Evolutionary conservation across 2,113 vertebrate genomes (phyloP).

Genomic region (Panthera uncia): DNA sequence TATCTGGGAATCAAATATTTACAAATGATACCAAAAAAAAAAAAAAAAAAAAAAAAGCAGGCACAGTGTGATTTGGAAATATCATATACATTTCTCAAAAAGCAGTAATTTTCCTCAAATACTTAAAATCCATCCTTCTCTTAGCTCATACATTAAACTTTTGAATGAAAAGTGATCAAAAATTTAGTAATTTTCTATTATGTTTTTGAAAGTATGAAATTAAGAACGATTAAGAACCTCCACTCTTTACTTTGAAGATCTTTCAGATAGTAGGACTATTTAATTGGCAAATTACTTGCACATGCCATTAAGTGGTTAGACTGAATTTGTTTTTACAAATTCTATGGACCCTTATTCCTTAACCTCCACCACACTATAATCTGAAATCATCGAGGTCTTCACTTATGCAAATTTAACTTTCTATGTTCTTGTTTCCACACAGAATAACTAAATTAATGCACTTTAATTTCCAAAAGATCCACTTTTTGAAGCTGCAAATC

Average conservation of each 20-base stretch:
- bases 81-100: conserved; percentile 51
- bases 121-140: conserved; percentile 55
- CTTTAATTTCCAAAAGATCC: conserved; percentile 58
- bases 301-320: conserved; percentile 74
- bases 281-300: conserved; percentile 78
- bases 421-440: conserved; percentile 74
- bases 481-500: conserved; percentile 70
- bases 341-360: conserved; percentile 63
- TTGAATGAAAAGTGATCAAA: conserved; percentile 69
- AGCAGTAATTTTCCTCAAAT: conserved; percentile 55
- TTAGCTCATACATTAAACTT: conserved; percentile 83
- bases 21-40: neutral
- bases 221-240: conserved; percentile 73
- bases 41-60: conserved; percentile 30
- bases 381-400: conserved; percentile 77
- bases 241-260: conserved; percentile 72
- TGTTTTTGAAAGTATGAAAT: conserved; percentile 71
- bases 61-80: conserved; percentile 57
- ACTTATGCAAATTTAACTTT: conserved; percentile 69
- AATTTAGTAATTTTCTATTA: conserved; percentile 74
- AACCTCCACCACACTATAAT: conserved; percentile 70
- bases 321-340: conserved; percentile 73
- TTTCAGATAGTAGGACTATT: conserved; percentile 72
- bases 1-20: conserved; percentile 63
- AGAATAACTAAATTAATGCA: conserved; percentile 74